Percentiles rank a stretch among this genome's conserved stretches.
Evolutionary conservation across 1,140 invertebrate genomes (phyloP).

Genomic region (Tetragnatha versicolor): DNA sequence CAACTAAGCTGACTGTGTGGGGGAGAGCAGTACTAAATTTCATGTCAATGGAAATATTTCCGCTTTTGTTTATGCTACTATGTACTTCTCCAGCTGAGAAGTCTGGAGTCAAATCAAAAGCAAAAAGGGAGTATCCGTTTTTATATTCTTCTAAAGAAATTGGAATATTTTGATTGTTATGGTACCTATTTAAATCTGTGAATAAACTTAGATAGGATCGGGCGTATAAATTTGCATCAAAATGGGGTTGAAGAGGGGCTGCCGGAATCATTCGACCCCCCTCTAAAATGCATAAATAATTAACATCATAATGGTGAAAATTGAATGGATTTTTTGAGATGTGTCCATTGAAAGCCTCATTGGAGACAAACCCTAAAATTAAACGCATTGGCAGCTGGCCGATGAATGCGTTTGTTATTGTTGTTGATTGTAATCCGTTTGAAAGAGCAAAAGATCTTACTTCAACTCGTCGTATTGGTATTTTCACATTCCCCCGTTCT

Average conservation of each 20-base stretch:
- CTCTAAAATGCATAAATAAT: background rate
- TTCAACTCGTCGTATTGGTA: background rate
- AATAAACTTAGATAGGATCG: constrained; percentile 4
- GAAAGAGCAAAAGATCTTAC: constrained; percentile 2
- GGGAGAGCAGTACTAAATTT: background rate
- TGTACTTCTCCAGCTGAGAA: background rate
- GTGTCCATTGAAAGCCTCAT: constrained; percentile 3
- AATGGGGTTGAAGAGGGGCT: background rate
- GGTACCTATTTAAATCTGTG: background rate
- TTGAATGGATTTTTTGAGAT: background rate
- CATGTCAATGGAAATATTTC: constrained; percentile 4
- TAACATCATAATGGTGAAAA: background rate
- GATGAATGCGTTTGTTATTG: background rate
- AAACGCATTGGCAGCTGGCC: background rate
- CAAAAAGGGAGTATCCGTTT: background rate
- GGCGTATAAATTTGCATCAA: background rate
- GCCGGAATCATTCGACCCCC: background rate
- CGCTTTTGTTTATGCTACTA: background rate
- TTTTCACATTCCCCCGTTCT: background rate
- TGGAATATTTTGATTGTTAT: constrained; percentile 10
- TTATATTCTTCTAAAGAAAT: background rate
- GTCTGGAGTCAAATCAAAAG: constrained; percentile 19
- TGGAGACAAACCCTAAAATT: background rate
- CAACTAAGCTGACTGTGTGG: background rate
- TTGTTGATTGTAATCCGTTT: background rate